A percentile compares a stretch with the other conserved stretches of the same genome.
Evolutionary conservation across 2,888 invertebrate genomes (phyloP).

Genomic region (Drosophila tripunctata): DNA sequence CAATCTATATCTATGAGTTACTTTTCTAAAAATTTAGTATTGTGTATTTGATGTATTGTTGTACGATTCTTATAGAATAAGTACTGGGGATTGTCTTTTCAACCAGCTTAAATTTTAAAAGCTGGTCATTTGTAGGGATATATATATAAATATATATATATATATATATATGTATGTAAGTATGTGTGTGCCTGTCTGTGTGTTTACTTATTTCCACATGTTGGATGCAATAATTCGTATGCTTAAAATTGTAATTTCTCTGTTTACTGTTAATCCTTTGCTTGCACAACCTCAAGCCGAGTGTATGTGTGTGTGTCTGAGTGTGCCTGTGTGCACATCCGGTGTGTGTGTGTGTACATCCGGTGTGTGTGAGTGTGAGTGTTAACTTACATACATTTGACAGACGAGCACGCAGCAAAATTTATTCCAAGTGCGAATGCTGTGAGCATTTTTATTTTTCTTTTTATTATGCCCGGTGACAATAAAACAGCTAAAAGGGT

Average conservation of each 20-base stretch:
- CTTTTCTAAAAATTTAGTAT: no score
- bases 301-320: constrained; percentile 4
- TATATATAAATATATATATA: background rate
- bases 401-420: constrained; percentile 41
- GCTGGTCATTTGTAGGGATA: background rate
- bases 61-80: no score
- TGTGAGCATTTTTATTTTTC: constrained; percentile 13
- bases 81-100: no score
- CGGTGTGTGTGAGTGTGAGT: constrained; percentile 17
- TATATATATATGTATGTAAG: background rate
- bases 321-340: constrained; percentile 3
- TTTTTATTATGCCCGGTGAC: constrained; percentile 16
- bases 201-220: constrained; percentile 10
- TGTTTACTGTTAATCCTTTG: constrained; percentile 54
- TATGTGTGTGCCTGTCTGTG: background rate
- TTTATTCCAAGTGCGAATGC: constrained; percentile 44
- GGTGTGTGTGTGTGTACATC: background rate
- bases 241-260: constrained; percentile 59
- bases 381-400: constrained; percentile 49
- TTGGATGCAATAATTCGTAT: constrained; percentile 44
- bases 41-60: no score
- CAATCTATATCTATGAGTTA: no score
- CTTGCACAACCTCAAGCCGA: constrained; percentile 21
- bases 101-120: no score
- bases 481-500: constrained; percentile 8